These are phyloP conservation scores for Sycophaga agraensis DNA, from an alignment of 1,140 invertebrate species.

Conservation along the genomic window DNA sequence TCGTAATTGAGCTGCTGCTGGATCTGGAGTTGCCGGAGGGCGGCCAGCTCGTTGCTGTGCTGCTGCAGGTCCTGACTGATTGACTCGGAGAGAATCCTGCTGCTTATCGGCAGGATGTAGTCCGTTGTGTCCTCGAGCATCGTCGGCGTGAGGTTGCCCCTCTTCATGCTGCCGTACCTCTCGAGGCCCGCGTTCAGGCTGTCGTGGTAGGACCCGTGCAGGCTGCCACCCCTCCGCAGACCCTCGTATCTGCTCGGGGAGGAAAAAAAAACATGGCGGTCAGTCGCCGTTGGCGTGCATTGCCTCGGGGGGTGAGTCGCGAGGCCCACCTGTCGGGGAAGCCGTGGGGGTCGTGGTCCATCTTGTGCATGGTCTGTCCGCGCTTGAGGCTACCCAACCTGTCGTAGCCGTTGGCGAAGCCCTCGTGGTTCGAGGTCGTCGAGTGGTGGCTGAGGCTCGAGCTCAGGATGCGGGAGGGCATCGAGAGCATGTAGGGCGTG, in stretches of 20 bases:
- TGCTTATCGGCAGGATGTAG: conserved; percentile 54
- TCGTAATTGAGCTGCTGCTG: conserved; percentile 48
- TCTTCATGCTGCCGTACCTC: conserved; percentile 51
- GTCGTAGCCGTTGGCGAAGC: conserved; percentile 37
- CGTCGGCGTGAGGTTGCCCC: conserved; percentile 49
- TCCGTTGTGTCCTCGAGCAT: conserved; percentile 48
- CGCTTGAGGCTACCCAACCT: conserved; percentile 21
- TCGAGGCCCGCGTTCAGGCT: conserved; percentile 46
- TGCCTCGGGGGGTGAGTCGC: no score
- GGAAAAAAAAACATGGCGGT: no score
- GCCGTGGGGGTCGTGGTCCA: conserved; percentile 9
- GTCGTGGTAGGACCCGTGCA: conserved; percentile 52
- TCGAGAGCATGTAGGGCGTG: conserved; percentile 57
- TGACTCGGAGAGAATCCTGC: conserved; percentile 52
- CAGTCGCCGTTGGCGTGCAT: no score
- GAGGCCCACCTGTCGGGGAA: conserved; percentile 20
- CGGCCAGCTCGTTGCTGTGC: conserved; percentile 51
- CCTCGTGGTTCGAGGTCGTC: conserved; percentile 57
- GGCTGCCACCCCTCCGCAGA: conserved; percentile 48
- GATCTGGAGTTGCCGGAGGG: conserved; percentile 46
- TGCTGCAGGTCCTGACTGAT: conserved; percentile 52
- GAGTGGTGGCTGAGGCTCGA: conserved; percentile 59
- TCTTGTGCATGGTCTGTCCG: conserved; percentile 14
- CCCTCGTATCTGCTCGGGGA: conserved; percentile 46
- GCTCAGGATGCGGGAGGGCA: conserved; percentile 51